A percentile compares a stretch with the other conserved stretches of the same genome.
These are phyloP conservation scores for Gallinago jamesoni DNA, from an alignment of 2,113 vertebrate species.

Conservation along the genomic window DNA sequence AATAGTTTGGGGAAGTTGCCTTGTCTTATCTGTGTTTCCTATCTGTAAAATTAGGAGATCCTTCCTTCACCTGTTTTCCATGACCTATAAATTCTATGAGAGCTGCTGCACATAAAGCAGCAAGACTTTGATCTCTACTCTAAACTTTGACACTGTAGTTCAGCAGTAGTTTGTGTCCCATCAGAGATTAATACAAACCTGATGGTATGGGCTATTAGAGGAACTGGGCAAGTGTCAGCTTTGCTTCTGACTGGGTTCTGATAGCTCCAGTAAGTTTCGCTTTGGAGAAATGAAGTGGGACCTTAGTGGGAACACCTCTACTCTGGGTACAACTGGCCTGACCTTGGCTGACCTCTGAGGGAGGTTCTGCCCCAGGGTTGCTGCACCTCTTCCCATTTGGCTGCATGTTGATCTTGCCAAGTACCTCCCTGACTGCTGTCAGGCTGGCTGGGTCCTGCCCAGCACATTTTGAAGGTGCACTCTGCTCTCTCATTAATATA, in stretches of 20 bases:
- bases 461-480: background rate
- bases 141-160: background rate
- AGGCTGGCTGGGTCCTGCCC: background rate
- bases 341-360: background rate
- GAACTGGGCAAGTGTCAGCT: background rate
- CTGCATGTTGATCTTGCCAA: background rate
- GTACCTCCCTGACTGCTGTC: accelerated
- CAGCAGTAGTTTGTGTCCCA: background rate
- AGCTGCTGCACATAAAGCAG: background rate
- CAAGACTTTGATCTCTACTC: background rate
- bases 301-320: background rate
- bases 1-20: background rate
- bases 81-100: background rate
- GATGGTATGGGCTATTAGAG: background rate
- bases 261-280: background rate
- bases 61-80: background rate
- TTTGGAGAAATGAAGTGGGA: background rate
- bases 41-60: background rate
- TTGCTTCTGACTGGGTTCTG: background rate
- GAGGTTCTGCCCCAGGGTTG: background rate
- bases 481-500: background rate
- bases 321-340: background rate
- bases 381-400: background rate
- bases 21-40: background rate
- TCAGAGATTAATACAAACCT: background rate